Base-by-base conservation (phyloP, 2,113 vertebrate species). In the Zosterops lateralis region DNA sequence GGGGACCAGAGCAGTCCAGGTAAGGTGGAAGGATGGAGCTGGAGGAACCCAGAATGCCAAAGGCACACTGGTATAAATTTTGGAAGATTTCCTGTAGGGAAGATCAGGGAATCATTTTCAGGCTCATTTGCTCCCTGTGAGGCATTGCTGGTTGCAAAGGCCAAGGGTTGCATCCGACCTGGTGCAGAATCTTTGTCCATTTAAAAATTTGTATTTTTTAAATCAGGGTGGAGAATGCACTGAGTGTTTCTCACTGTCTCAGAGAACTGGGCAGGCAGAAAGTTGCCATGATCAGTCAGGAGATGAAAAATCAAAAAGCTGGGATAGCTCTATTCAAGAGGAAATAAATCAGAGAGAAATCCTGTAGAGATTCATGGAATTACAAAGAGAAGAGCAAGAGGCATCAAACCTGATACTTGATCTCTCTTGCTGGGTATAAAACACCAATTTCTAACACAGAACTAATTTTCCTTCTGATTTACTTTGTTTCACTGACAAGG, bases 61-160 rank as follows among this genome's bases (percentile, higher is more conserved):
- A n/a, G 18, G 48, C 14, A 54, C 17, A 1, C 3, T 7, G 8
- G 4, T 3, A 7, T 5, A 22, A 50, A 38, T 51, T 47, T 9
- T 25, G 56, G 61, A 16, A 31, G 45, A 6, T 32, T 72, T 51
- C 60, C 16, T 26, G 18, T 2, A 24, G n/a, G 56, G 28, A 40
- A 47, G 56, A 18, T 10, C 24, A 8, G 54, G 64, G 12, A 54
- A 61, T 21, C 1, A 2, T 44, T 40, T 51, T 5, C 15, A 65
- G 32, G 17, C 45, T 84, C 68, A 7, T 31, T 38, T 61, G 50
- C 28, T 51, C 38, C 10, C 20, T 6, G 26, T 2, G 1, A 17
- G 45, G 10, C 20, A 7, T 5, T 48, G 12, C 20, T 92, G 65
- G 22, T 7, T 53, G 42, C 26, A 26, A 6, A 9, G 0, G 2